Percentiles rank a stretch among this genome's conserved stretches.
Conservation (phyloP, 2,888 invertebrate genomes). For the Podabrus alpinus region DNA sequence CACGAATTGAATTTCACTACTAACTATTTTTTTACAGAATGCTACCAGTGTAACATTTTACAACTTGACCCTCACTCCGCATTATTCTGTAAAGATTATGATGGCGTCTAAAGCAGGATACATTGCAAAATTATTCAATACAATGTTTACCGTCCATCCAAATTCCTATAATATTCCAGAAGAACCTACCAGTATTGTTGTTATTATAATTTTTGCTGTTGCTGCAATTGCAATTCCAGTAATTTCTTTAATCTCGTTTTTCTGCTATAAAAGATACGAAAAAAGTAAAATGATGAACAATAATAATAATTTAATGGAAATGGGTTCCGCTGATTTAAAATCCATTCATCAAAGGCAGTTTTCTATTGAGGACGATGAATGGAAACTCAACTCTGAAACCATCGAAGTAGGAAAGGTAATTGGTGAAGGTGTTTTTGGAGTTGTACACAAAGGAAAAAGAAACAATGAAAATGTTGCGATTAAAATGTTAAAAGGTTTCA, state of each 20-base stretch:
- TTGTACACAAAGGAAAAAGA: constrained; percentile 70
- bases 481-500: constrained; percentile 81
- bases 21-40: constrained; percentile 45
- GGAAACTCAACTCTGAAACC: constrained; percentile 68
- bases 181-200: background rate
- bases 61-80: constrained; percentile 38
- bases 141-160: background rate
- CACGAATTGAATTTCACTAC: background rate
- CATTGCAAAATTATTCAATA: background rate
- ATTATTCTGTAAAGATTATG: background rate
- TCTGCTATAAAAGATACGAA: background rate
- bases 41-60: constrained; percentile 41
- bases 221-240: background rate
- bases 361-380: constrained; percentile 58
- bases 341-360: constrained; percentile 29
- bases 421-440: constrained; percentile 86
- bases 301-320: constrained; percentile 39
- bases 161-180: background rate
- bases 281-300: background rate
- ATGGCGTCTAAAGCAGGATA: constrained; percentile 3
- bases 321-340: constrained; percentile 31
- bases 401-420: constrained; percentile 69
- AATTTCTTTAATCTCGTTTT: background rate
- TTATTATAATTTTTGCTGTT: background rate
- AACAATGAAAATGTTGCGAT: constrained; percentile 72